Conservation (phyloP, 1,140 invertebrate species). For the Melipona quadrifasciata region DNA sequence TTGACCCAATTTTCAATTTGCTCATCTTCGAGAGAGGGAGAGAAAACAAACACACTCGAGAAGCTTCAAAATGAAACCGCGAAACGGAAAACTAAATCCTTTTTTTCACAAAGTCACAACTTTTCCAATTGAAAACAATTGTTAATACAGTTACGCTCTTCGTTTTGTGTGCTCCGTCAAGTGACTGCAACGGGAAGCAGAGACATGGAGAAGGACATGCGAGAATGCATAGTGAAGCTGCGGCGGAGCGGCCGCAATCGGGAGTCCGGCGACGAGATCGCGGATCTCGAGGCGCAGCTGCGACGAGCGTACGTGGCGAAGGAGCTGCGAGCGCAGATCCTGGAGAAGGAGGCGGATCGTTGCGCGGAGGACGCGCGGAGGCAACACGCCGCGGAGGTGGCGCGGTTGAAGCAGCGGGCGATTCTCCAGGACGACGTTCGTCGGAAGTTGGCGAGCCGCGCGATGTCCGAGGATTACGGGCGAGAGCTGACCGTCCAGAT, state of each 20-base stretch:
- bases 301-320: slow-evolving; percentile 72
- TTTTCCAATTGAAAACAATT: too few relatives aligned
- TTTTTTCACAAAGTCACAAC: too few relatives aligned
- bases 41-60: too few relatives aligned
- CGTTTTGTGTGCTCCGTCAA: too few relatives aligned
- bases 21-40: too few relatives aligned
- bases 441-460: background rate
- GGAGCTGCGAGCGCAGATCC: slow-evolving; percentile 66
- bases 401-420: slow-evolving; percentile 10
- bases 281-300: slow-evolving; percentile 66
- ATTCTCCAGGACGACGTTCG: slow-evolving; percentile 28
- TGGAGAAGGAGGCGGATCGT: slow-evolving; percentile 60
- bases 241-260: slow-evolving; percentile 34
- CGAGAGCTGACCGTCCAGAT: slow-evolving; percentile 64
- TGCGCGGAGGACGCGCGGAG: slow-evolving; percentile 55
- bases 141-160: too few relatives aligned
- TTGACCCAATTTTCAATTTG: too few relatives aligned
- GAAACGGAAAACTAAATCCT: too few relatives aligned
- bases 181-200: too few relatives aligned
- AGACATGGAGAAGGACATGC: too few relatives aligned
- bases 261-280: slow-evolving; percentile 53
- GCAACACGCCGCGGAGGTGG: slow-evolving; percentile 44
- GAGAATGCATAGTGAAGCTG: background rate
- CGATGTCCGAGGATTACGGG: slow-evolving; percentile 52
- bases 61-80: too few relatives aligned